These are phyloP conservation scores for Protobothrops flavoviridis DNA, from an alignment of 2,113 vertebrate species.

Conservation along the genomic window DNA sequence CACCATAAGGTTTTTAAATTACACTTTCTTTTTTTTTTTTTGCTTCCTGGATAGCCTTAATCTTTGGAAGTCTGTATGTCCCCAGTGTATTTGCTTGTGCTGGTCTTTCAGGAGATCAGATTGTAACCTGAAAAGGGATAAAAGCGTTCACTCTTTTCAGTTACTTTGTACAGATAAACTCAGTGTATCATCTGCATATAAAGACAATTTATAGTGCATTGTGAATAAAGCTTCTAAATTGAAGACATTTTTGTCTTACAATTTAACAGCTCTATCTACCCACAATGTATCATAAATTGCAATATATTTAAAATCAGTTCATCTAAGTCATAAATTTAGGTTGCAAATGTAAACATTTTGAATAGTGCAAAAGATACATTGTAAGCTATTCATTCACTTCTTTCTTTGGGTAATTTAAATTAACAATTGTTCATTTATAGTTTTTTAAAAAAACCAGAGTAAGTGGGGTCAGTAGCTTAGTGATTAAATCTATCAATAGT, in stretches of 20 bases:
- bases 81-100: not conserved
- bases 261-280: not conserved
- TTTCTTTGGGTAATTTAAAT: slow-evolving; percentile 30
- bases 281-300: not conserved
- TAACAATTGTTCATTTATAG: slow-evolving; percentile 40
- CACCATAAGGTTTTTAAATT: not conserved
- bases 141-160: not conserved
- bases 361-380: slow-evolving; percentile 29
- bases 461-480: not conserved
- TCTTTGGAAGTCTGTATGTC: not conserved
- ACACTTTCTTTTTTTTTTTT: not conserved
- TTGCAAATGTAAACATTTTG: not conserved
- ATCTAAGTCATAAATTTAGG: not conserved
- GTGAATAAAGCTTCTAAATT: not conserved
- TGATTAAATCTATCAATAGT: not conserved
- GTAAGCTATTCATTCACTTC: slow-evolving; percentile 28
- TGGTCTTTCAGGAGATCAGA: not conserved
- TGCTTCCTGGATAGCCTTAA: not conserved
- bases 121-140: not conserved
- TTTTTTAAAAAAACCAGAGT: not conserved
- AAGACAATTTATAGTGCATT: not conserved
- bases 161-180: not conserved
- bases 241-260: not conserved
- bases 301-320: not conserved
- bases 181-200: not conserved